Base-by-base conservation (phyloP, 2,888 invertebrate species). In the Polymixis lichenea region DNA sequence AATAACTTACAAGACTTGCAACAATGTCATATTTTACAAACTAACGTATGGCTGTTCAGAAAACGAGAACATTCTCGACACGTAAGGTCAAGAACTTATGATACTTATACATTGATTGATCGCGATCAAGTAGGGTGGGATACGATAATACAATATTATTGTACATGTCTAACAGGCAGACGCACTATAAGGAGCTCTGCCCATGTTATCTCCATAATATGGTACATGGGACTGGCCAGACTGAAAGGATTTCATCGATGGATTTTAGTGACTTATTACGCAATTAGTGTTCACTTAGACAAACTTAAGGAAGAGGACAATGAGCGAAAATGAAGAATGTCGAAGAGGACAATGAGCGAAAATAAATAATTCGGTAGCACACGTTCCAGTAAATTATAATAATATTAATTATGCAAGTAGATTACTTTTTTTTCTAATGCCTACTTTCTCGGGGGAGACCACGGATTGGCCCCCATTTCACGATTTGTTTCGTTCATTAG, bases 61-160 rank as follows among this genome's bases (percentile, higher is more conserved):
- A n/a, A n/a, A 56, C 55, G n/a, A 56, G 55, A n/a, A 56, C 55
- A 56, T n/a, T 56, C 55, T n/a, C n/a, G n/a, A 56, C 55, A 56
- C 55, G 55, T 56, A 7, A 51, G 51, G 7, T 51, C 51, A 51
- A 51, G 7, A 19, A 51, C 22, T 7, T 51, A 51, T 22, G n/a
- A 56, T 2, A 56, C 55, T 0, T 56, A 56, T 5, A 56, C 55
- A 56, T 56, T 56, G 4, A 56, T n/a, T 56, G 55, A 56, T 2
- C 55, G 55, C 55, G n/a, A 56, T 7, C 55, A 56, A 56, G n/a
- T 56, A 56, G 55, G 55, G 0, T n/a, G 55, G 3, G 51, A 51
- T 2, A 19, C 51, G 51, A 51, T 53, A 53, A 53, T 53, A 53
- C n/a, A 53, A 3, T 53, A n/a, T 53, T 53, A n/a, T 22, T 53